Conservation (phyloP, 2,113 vertebrate species). For the Urocynchramus pylzowi region DNA sequence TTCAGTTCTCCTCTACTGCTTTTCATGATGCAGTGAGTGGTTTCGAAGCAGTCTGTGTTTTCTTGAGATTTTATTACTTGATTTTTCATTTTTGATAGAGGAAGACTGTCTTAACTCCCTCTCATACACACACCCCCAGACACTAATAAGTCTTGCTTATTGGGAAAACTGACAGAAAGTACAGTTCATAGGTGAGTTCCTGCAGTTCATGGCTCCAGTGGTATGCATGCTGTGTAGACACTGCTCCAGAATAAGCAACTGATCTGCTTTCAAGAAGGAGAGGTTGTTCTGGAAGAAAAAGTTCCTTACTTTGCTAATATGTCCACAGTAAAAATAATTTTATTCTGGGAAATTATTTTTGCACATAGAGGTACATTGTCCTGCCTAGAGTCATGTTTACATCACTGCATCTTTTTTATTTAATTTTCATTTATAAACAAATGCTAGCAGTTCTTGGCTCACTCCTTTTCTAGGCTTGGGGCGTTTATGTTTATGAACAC, state of each 20-base stretch:
- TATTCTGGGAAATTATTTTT: not conserved
- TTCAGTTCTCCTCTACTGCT: not conserved
- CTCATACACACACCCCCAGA: not conserved
- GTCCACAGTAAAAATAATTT: not conserved
- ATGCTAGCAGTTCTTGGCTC: not conserved
- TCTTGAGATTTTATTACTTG: not conserved
- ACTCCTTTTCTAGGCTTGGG: not conserved
- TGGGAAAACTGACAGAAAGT: not conserved
- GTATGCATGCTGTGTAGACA: not conserved
- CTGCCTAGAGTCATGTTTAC: not conserved
- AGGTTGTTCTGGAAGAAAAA: not conserved
- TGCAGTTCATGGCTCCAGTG: not conserved
- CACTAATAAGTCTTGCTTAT: not conserved
- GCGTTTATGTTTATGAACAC: not conserved
- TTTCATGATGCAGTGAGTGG: not conserved
- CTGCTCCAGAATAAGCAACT: not conserved
- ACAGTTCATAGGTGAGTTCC: not conserved
- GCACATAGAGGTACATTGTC: not conserved
- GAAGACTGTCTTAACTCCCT: not conserved
- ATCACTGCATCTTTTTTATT: not conserved
- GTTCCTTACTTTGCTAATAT: not conserved
- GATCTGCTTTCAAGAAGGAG: not conserved
- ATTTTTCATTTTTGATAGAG: not conserved
- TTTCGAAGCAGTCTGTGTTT: not conserved
- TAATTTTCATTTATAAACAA: not conserved